Conservation (phyloP, 2,797 vertebrate genomes). For the Sparidentex hasta region DNA sequence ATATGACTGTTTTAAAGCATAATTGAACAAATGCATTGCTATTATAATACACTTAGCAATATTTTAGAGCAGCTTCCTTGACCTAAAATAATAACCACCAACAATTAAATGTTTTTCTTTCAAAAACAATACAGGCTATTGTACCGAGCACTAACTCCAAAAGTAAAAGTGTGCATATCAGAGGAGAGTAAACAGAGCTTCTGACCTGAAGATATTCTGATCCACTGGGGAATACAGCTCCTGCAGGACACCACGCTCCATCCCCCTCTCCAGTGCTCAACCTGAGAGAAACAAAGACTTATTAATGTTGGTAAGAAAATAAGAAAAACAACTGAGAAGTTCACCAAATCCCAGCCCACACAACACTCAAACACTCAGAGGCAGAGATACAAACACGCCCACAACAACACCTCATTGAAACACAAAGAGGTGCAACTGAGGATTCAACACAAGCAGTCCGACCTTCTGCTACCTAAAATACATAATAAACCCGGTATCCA, state of each 20-base stretch:
- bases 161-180: neutral
- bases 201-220: conserved; percentile 92
- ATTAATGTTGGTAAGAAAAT: conserved; percentile 4
- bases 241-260: conserved; percentile 94
- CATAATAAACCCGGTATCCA: conserved; percentile 41
- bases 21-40: neutral
- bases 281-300: conserved; percentile 72
- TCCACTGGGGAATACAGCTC: conserved; percentile 89
- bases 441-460: conserved; percentile 39
- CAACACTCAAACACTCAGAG: conserved; percentile 14
- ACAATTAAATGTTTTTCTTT: conserved; percentile 7
- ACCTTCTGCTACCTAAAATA: conserved; percentile 12
- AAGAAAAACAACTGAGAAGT: neutral
- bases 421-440: conserved; percentile 17
- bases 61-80: neutral
- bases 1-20: neutral
- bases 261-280: conserved; percentile 93
- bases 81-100: neutral
- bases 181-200: conserved; percentile 1
- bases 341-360: conserved; percentile 27
- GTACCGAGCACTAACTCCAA: neutral
- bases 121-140: neutral
- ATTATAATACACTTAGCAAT: neutral
- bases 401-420: conserved; percentile 26
- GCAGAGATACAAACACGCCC: conserved; percentile 28